Percentiles rank a stretch among this genome's conserved stretches.
Conservation (phyloP, 2,113 vertebrate species). For the Coregonus clupeaformis region DNA sequence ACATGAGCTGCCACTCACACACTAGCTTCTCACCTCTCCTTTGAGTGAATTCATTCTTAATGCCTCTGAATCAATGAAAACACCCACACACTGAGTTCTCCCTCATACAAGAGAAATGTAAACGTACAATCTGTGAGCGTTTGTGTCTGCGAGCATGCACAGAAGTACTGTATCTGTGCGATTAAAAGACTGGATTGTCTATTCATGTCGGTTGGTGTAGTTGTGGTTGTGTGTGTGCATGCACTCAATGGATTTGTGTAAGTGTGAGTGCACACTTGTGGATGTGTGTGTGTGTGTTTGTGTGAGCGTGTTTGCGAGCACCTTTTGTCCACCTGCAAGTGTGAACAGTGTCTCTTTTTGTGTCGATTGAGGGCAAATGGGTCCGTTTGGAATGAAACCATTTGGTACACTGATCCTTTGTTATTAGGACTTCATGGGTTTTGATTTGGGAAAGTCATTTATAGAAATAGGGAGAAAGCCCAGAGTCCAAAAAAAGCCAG, state of each 20-base stretch:
- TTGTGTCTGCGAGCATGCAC: slow-evolving; percentile 13
- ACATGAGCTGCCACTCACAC: slow-evolving; percentile 59
- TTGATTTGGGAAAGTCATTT: slow-evolving; percentile 61
- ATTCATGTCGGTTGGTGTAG: too few relatives aligned
- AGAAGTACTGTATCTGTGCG: neutral
- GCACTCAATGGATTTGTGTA: too few relatives aligned
- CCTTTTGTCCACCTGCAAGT: neutral
- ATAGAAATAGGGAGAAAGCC: slow-evolving; percentile 39
- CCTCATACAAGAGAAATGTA: slow-evolving; percentile 33
- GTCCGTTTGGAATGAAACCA: slow-evolving; percentile 57
- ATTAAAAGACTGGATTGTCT: too few relatives aligned
- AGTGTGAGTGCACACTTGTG: neutral
- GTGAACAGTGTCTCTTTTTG: slow-evolving; percentile 13
- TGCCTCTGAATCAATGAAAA: slow-evolving; percentile 50
- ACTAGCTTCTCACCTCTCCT: slow-evolving; percentile 60
- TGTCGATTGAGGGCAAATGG: slow-evolving; percentile 8
- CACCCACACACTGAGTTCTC: too few relatives aligned
- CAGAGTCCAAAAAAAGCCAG: slow-evolving; percentile 50
- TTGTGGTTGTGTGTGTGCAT: neutral
- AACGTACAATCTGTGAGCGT: slow-evolving; percentile 5
- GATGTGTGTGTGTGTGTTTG: neutral
- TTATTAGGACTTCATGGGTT: slow-evolving; percentile 53
- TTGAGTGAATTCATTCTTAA: neutral
- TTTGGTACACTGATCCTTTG: slow-evolving; percentile 59
- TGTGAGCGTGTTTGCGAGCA: neutral